Evolutionary conservation across 2,888 invertebrate genomes (phyloP), one percentile per base, ranked within the genome.

Genomic region (Clanis bilineata): DNA sequence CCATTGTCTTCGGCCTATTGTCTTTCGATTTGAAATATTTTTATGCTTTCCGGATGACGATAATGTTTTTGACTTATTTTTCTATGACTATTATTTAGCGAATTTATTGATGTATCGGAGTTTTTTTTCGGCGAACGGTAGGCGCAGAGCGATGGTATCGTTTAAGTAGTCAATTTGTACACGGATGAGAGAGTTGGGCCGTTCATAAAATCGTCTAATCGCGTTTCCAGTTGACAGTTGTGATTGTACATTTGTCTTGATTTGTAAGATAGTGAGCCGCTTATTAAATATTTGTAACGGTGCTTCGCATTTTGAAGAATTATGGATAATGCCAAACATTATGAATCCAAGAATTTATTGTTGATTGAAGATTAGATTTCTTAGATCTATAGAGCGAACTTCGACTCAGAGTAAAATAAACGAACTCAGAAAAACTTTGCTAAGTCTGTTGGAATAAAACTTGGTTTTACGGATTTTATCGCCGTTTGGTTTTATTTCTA

Each of bases 1-100:
- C 90, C 90, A 92, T 91, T 92, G 92, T 92, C 88, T 89, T 77
- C 74, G 73, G 69, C 70, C 90, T 88, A 90, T 92, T 91, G 92
- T 92, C 85, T 90, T 78, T 84, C 83, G 81, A 86, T 89, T 89
- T 87, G 81, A 91, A 89, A 90, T 89, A 88, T 90, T 91, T 89
- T 90, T 90, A 90, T 89, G 90, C 85, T 89, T 86, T 82, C 88
- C 89, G 89, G 90, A 87, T 88, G 86, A 85, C 86, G 78, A 87
- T 89, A 89, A 88, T 84, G 85, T 85, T 88, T 88, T 85, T 83
- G 83, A 84, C 82, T 87, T 89, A 88, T 88, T 88, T 86, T 85
- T 86, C 85, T 82, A 87, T 87, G 86, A 88, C 92, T 90, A 91
- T 92, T 89, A 92, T 90, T 88, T 88, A 85, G 85, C 83, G 83